Percentiles rank a stretch among this genome's conserved stretches.
These are phyloP conservation scores for Anastatus disparis DNA, from an alignment of 1,140 invertebrate species.

Conservation along the genomic window DNA sequence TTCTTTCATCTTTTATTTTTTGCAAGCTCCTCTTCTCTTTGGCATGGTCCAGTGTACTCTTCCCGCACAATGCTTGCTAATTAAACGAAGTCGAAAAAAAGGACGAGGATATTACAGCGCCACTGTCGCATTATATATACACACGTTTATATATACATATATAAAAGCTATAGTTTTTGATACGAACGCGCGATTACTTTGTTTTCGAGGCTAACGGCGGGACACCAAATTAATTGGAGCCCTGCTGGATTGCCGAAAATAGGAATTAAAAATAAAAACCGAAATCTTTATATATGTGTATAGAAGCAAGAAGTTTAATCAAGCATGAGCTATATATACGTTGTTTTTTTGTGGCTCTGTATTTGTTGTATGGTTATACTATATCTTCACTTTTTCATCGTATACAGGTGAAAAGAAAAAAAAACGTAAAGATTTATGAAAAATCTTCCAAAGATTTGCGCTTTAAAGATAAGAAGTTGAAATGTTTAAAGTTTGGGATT, in stretches of 20 bases:
- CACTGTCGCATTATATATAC: slow-evolving; percentile 56
- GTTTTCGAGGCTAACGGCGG: slow-evolving; percentile 59
- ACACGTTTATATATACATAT: no score
- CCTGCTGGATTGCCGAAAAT: slow-evolving; percentile 26
- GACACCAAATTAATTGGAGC: slow-evolving; percentile 64
- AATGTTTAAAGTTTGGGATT: no score
- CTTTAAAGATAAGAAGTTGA: no score
- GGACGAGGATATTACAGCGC: slow-evolving; percentile 50
- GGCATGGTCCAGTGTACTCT: slow-evolving; percentile 46
- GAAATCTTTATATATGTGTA: no score
- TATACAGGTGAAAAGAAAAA: no score
- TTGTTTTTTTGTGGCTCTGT: background rate
- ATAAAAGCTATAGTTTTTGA: no score
- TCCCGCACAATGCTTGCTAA: slow-evolving; percentile 64
- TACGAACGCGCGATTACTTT: slow-evolving; percentile 65
- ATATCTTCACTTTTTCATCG: no score
- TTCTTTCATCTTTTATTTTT: slow-evolving; percentile 14
- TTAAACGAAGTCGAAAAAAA: slow-evolving; percentile 60
- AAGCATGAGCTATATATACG: no score
- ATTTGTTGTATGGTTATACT: background rate
- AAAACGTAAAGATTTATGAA: no score
- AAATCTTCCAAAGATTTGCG: no score
- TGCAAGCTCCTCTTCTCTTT: slow-evolving; percentile 20
- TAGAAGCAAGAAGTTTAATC: no score
- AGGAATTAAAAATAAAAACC: background rate